phyloP scores from a whole-genome alignment of 2,888 invertebrate genomes.

The Acleris literana region DNA sequence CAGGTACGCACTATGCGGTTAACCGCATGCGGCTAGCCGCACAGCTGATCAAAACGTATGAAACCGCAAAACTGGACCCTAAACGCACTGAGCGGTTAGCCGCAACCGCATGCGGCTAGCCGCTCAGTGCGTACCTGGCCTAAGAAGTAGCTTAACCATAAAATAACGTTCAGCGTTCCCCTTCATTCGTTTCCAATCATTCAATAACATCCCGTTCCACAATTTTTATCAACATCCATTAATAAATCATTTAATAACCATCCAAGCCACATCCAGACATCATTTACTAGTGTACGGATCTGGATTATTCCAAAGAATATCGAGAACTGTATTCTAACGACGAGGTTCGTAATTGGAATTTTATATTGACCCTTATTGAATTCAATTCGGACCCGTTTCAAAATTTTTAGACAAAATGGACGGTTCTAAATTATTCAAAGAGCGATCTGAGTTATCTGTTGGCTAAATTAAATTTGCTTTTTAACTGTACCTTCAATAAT shows the following conservation, averaged over 20 bases:
- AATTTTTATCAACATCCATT: no score
- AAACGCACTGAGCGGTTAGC: no score
- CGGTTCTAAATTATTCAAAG: slow-evolving; percentile 32
- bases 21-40: no score
- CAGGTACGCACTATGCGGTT: no score
- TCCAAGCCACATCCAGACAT: slow-evolving; percentile 17
- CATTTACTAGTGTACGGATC: slow-evolving; percentile 21
- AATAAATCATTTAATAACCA: not conserved
- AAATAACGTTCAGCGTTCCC: no score
- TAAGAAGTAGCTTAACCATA: no score
- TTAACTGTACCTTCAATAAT: slow-evolving; percentile 16
- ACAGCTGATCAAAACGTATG: no score
- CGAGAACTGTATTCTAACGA: slow-evolving; percentile 63
- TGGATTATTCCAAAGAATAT: slow-evolving; percentile 57
- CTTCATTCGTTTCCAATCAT: no score
- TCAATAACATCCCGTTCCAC: no score
- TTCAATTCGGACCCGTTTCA: slow-evolving; percentile 33
- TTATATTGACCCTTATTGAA: slow-evolving; percentile 38
- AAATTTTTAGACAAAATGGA: slow-evolving; percentile 32
- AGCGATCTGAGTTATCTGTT: slow-evolving; percentile 17
- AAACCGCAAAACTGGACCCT: no score
- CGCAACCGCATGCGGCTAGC: no score
- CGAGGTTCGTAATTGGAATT: slow-evolving; percentile 56
- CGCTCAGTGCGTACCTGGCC: no score
- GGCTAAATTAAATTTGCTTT: slow-evolving; percentile 27